Percentiles rank a stretch among this genome's conserved stretches.
These are phyloP conservation scores for Zosterops japonicus DNA, from an alignment of 2,113 vertebrate genomes.

Conservation along the genomic window DNA sequence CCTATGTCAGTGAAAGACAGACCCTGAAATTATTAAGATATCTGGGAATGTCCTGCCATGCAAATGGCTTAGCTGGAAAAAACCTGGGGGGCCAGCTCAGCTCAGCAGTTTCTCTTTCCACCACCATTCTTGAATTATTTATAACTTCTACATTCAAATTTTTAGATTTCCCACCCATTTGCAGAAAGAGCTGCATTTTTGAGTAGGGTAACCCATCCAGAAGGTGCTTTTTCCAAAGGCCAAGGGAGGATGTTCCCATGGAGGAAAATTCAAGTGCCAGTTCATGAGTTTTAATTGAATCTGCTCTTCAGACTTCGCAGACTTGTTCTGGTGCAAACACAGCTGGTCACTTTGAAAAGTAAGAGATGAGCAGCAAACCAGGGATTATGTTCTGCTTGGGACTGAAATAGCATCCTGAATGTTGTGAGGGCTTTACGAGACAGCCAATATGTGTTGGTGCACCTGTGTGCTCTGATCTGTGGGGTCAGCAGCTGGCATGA, in stretches of 20 bases:
- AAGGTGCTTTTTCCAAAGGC: neutral
- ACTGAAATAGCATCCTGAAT: neutral
- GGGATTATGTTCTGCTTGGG: neutral
- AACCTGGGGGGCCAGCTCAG: neutral
- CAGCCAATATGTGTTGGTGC: neutral
- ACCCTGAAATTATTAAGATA: neutral
- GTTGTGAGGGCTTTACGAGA: neutral
- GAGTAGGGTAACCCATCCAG: neutral
- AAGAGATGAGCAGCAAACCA: neutral
- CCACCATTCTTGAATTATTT: neutral
- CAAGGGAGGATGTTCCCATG: neutral
- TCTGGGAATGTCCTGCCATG: neutral
- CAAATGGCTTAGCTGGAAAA: neutral
- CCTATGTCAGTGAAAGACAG: neutral
- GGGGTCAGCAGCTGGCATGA: neutral
- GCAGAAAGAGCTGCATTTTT: neutral
- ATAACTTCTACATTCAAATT: neutral
- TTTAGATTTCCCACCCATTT: neutral
- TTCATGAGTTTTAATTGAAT: neutral
- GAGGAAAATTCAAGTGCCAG: neutral
- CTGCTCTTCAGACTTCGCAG: neutral
- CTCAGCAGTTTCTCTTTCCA: neutral
- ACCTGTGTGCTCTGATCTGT: neutral
- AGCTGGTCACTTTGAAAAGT: neutral
- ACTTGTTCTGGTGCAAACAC: neutral